Percentiles rank a stretch among this genome's conserved stretches.
These are phyloP conservation scores for Lucifuga dentata DNA, from an alignment of 2,113 vertebrate genomes.

Conservation along the genomic window DNA sequence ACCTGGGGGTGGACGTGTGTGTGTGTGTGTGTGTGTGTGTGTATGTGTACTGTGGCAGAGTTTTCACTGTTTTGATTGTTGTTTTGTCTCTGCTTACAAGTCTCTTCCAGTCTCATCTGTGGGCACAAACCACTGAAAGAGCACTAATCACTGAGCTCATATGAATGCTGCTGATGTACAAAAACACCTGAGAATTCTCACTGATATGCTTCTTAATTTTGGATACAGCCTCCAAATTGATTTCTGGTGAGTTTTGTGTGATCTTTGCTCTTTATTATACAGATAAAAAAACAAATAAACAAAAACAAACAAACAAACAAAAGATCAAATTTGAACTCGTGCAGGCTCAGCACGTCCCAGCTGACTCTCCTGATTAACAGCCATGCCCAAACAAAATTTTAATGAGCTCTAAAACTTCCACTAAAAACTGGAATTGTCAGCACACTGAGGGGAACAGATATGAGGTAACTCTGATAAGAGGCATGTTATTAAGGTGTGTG, in stretches of 20 bases:
- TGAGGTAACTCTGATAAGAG: conserved; percentile 4
- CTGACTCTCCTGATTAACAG: neutral
- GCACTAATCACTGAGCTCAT: no score
- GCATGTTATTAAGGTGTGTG: neutral
- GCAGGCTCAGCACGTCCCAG: neutral
- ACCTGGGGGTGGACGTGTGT: no score
- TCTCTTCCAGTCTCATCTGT: no score
- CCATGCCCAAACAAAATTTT: conserved; percentile 12
- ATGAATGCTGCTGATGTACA: no score
- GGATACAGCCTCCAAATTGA: neutral
- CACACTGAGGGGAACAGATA: neutral
- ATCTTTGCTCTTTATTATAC: neutral
- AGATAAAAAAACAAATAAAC: neutral
- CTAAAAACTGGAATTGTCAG: conserved; percentile 8
- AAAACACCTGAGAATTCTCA: neutral
- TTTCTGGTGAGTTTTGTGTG: neutral
- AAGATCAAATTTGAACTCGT: neutral
- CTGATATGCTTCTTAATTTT: neutral
- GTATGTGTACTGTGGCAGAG: no score
- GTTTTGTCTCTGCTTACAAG: no score
- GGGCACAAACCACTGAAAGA: no score
- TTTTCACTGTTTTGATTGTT: no score
- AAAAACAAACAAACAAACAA: no score
- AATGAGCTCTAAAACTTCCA: conserved; percentile 28
- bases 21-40: no score